Base-by-base conservation (phyloP, 1,140 invertebrate species). In the Fopius arisanus region DNA sequence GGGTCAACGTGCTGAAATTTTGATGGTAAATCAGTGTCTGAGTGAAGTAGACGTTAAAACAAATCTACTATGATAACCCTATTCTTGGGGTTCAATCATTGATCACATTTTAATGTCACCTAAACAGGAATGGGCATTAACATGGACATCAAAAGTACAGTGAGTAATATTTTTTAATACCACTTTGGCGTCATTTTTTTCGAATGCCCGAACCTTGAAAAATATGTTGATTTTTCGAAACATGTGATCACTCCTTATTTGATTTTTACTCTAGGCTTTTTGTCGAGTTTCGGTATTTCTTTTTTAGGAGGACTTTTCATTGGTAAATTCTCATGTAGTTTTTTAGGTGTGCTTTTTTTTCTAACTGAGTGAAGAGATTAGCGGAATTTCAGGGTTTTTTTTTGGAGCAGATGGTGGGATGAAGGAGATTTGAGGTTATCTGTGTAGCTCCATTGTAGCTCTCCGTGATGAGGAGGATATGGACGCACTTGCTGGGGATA, bases 21-120 rank as follows among this genome's bases (percentile, higher is more conserved):
- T 69, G 21, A 29, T 28, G 33, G 9, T 48, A 48, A 74, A 70
- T 28, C 37, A 66, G 62, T 63, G 37, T 26, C 29, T 72, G 51
- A 54, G 40, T n/a, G 63, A 43, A 72, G 28, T 65, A 40, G 54
- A 63, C 33, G 62, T 28, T 63, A 14, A 37, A 59, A 74, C 54
- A 23, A 29, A 69, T 54, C 43, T 59, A 66, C 28, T 67, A 71
- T 75, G 68, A 77, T 78, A 73, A 79, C 77, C 75, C 75, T 75
- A 79, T 66, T 74, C 76, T 75, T 76, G 76, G 77, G 78, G 75
- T 77, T 76, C 65, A 69, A 68, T 75, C 74, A 51, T 63, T 76
- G 67, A 77, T 75, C 69, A 40, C 33, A 78, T 76, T 81, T 81
- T 81, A 80, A 82, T 80, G 78, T 81, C 78, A 76, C 79, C 74